Evolutionary conservation across 2,888 invertebrate species (phyloP), one percentile per base, ranked within the genome.

Genomic region (Limnephilus lunatus): DNA sequence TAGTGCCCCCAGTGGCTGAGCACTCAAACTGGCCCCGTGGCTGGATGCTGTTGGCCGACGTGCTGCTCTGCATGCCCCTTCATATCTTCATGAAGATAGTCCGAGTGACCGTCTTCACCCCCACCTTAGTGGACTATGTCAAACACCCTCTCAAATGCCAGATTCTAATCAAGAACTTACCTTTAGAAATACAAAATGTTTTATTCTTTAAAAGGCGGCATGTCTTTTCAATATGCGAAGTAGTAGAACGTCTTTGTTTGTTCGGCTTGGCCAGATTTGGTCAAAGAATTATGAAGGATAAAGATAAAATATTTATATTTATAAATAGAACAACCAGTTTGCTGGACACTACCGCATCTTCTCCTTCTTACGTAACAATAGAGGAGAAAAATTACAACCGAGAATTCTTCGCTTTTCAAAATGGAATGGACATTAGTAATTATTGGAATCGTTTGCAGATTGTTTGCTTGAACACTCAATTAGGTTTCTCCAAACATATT

Each of bases 361-460:
- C 96, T 0, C 96, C 96, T 0, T 97, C 97, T 14, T 98, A 97
- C 94, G 96, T 97, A 93, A 95, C 96, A 93, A 95, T 97, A 0
- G 96, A 97, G 81, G 95, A 97, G 5, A 96, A 96, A 82, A 95
- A 95, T 2, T 98, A 98, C 94, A 95, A 96, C 0, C 94, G 95
- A n/a, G 95, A 96, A 0, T 94, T 94, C 0, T 98, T 97, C 94
- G 94, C 94, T 48, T 97, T 98, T 93, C 94, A 95, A 0, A 95
- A 95, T 2, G 94, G 95, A 30, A 94, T 95, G 0, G 96, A 97
- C 93, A 95, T 98, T 0, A 96, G 97, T 44, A 96, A 96, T 31
- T 98, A 97, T 94, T 98, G 98, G 98, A 96, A 96, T 93, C 97
- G 97, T 91, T 95, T 98, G 94, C 97, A 97, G 96, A 96, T 96